A percentile compares a stretch with the other conserved stretches of the same genome.
phyloP scores from a whole-genome alignment of 2,888 invertebrate species.

The Nesidiocoris tenuis region DNA sequence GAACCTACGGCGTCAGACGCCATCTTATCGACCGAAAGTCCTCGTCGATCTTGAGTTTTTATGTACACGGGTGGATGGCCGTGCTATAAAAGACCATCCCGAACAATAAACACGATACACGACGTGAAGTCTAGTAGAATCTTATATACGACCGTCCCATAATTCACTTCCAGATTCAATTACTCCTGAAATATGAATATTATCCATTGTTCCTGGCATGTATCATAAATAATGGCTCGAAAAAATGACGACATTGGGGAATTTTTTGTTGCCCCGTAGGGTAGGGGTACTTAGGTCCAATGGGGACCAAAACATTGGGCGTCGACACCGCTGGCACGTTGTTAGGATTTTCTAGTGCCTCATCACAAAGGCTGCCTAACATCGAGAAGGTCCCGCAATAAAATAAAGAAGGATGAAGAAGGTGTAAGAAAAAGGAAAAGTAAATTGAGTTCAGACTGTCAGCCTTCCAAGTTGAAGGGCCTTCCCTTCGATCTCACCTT shows the following conservation, averaged over 20 bases:
- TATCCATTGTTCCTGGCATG: slow-evolving; percentile 31
- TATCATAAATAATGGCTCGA: slow-evolving; percentile 18
- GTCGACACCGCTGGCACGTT: not conserved
- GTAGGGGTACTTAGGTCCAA: too few relatives aligned
- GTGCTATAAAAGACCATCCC: not conserved
- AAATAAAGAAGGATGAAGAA: slow-evolving; percentile 20
- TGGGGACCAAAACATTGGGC: too few relatives aligned
- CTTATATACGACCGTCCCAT: not conserved
- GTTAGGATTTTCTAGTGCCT: not conserved
- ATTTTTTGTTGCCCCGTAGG: not conserved
- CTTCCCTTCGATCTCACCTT: not conserved
- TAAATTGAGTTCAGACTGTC: slow-evolving; percentile 22
- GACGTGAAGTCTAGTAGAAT: not conserved
- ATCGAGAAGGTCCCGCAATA: slow-evolving; percentile 9
- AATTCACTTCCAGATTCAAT: slow-evolving; percentile 24
- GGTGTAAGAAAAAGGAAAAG: slow-evolving; percentile 32
- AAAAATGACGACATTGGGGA: slow-evolving; percentile 6
- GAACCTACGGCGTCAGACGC: too few relatives aligned
- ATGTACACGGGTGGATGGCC: not conserved
- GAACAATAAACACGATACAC: not conserved
- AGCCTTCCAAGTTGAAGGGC: slow-evolving; percentile 5
- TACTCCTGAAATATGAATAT: slow-evolving; percentile 38
- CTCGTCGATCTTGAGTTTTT: not conserved
- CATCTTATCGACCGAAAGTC: not conserved
- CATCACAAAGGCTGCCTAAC: not conserved